These are phyloP conservation scores for Aplysina aerophoba DNA, from an alignment of 37 sponge, comb jelly and placozoan genomes.

Conservation along the genomic window DNA sequence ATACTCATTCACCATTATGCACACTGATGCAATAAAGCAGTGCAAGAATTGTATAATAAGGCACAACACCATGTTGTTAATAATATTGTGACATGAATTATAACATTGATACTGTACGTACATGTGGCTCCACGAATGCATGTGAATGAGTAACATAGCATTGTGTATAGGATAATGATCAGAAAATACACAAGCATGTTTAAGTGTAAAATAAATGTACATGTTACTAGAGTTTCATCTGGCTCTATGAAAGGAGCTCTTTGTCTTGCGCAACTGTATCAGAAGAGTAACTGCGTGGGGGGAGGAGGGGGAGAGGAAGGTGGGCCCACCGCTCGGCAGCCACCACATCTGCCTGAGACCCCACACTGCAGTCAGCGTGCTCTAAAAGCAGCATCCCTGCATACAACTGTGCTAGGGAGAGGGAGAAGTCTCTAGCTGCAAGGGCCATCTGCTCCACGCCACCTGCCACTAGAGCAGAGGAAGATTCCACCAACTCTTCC, in stretches of 20 bases:
- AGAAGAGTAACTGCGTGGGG: background rate
- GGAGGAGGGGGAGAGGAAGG: slow-evolving; percentile 16
- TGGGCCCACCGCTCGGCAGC: slow-evolving; percentile 47
- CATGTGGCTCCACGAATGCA: no score
- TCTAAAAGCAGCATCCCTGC: slow-evolving; percentile 60
- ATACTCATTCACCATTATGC: no score
- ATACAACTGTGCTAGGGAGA: slow-evolving; percentile 67
- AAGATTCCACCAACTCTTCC: background rate
- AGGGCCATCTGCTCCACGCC: slow-evolving; percentile 26
- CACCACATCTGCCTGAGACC: slow-evolving; percentile 3
- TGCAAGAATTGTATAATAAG: no score
- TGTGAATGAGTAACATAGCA: no score
- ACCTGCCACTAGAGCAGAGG: background rate
- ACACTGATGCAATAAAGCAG: no score
- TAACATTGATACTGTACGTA: no score
- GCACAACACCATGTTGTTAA: no score
- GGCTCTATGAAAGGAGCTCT: background rate
- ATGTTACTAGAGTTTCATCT: background rate
- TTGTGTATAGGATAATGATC: background rate
- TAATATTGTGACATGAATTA: no score
- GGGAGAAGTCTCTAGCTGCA: slow-evolving; percentile 82
- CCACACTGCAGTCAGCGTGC: slow-evolving; percentile 34
- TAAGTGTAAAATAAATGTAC: background rate
- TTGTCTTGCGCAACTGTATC: background rate
- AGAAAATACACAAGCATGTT: background rate